A percentile compares a stretch with the other conserved stretches of the same genome.
These are phyloP conservation scores for Lerista edwardsae DNA, from an alignment of 2,797 vertebrate species.

Conservation along the genomic window DNA sequence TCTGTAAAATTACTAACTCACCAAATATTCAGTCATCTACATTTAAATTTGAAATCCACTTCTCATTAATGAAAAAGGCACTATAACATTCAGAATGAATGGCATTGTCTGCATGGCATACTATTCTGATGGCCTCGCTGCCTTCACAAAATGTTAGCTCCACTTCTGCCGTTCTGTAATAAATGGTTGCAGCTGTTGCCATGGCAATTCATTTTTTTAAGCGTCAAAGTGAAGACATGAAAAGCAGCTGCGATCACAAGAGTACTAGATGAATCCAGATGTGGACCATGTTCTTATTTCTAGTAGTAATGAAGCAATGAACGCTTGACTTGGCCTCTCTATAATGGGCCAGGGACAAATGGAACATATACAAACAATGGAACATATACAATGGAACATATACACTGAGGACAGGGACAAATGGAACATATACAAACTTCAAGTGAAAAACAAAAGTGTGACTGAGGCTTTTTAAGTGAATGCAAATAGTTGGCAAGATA, in stretches of 20 bases:
- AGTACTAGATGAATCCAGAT: constrained; percentile 68
- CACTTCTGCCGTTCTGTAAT: constrained; percentile 69
- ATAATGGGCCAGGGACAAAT: constrained; percentile 32
- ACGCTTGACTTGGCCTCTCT: constrained; percentile 30
- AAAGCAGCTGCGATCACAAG: constrained; percentile 70
- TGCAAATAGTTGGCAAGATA: not conserved
- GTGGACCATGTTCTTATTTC: constrained; percentile 48
- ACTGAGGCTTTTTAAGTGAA: constrained; percentile 34
- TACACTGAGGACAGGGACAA: constrained; percentile 28
- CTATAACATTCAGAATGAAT: constrained; percentile 43
- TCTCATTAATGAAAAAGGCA: constrained; percentile 13
- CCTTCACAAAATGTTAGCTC: constrained; percentile 70
- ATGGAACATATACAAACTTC: constrained; percentile 43
- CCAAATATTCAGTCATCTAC: constrained; percentile 30
- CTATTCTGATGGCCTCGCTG: constrained; percentile 59
- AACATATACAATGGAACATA: constrained; percentile 45
- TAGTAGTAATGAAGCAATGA: constrained; percentile 33
- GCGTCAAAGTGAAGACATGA: constrained; percentile 70
- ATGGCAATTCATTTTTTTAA: constrained; percentile 74
- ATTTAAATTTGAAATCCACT: not conserved
- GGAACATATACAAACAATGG: constrained; percentile 43
- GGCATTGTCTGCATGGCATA: constrained; percentile 54
- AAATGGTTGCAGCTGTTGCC: constrained; percentile 77
- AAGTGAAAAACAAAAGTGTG: constrained; percentile 49
- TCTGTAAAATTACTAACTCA: constrained; percentile 42